Evolutionary conservation across 2,113 vertebrate genomes (phyloP).

Genomic region (Emydura subglobosa): DNA sequence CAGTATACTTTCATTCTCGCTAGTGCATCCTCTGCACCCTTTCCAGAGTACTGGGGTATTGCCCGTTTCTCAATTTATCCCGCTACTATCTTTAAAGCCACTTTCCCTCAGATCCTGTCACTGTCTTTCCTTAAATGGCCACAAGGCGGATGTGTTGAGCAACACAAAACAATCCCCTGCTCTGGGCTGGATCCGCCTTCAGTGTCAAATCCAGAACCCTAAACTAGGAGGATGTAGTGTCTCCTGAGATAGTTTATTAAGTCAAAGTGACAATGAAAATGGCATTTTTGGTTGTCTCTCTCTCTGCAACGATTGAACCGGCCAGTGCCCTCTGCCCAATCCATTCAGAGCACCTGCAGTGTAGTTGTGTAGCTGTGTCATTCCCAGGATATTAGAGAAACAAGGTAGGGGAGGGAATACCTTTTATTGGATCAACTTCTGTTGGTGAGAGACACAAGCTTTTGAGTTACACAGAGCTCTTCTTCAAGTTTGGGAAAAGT

Average conservation of each 20-base stretch:
- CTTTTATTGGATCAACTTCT: neutral
- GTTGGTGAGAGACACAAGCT: neutral
- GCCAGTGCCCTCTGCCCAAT: neutral
- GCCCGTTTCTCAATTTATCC: neutral
- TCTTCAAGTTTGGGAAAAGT: too few relatives aligned
- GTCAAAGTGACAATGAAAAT: neutral
- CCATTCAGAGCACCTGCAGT: neutral
- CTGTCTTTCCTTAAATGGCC: neutral
- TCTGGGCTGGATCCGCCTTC: neutral
- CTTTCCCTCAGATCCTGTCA: neutral
- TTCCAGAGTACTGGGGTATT: neutral
- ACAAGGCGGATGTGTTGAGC: neutral
- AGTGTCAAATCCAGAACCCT: neutral
- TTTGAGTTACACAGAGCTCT: neutral
- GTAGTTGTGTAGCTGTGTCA: too few relatives aligned
- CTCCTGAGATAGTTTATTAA: neutral
- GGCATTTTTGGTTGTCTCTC: neutral
- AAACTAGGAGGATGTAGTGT: neutral
- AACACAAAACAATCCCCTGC: neutral
- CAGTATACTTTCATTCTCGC: neutral
- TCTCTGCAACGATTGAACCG: neutral
- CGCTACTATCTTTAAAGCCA: neutral
- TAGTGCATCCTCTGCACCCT: neutral
- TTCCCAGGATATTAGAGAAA: too few relatives aligned
- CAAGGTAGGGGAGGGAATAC: neutral